Base-by-base conservation (phyloP, 37 sponge, comb jelly and placozoan genomes). In the Bolinopsis microptera region DNA sequence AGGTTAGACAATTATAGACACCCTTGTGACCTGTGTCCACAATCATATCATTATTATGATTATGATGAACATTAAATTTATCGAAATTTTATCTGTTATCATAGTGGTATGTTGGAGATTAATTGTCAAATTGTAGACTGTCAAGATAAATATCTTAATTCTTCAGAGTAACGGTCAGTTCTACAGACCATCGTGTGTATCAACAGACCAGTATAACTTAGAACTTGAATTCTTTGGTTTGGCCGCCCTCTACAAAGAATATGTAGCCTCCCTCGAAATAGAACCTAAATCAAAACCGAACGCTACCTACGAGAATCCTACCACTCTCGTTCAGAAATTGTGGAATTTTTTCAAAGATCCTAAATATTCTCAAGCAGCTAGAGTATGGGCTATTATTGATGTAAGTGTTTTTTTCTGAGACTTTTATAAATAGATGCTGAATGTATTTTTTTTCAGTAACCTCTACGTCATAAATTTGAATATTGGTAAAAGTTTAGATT, bases 331-430 rank as follows among this genome's bases (percentile, higher is more conserved):
- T 30, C n/a, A 72, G 75, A 72, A 21, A 21, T 72, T 28, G 31
- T 72, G 75, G 75, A 72, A 72, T n/a, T 72, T 72, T 72, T 72
- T 72, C 75, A 72, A 72, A 30, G 75, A 72, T n/a, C 75, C 75
- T 24, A 28, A 28, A 5, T 72, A 5, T 72, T 72, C 75, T 28
- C 31, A 30, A 5, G n/a, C 31, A 30, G 75, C 75, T 72, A 8
- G 75, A 28, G 18, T 72, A 30, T 72, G 75, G 75, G 75, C 75
- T n/a, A 72, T 72, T 21, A 72, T 72, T 28, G 75, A 72, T 28
- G 75, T 72, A 28, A 72, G 75, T 72, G 13, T n/a, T 67, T 67
- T 21, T 21, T 22, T 13, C 21, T 22, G 68, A 67, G n/a, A n/a
- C n/a, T n/a, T n/a, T n/a, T n/a, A n/a, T n/a, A n/a, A n/a, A n/a